Base-by-base conservation (phyloP, 2,113 vertebrate species). In the Chiloscyllium plagiosum region DNA sequence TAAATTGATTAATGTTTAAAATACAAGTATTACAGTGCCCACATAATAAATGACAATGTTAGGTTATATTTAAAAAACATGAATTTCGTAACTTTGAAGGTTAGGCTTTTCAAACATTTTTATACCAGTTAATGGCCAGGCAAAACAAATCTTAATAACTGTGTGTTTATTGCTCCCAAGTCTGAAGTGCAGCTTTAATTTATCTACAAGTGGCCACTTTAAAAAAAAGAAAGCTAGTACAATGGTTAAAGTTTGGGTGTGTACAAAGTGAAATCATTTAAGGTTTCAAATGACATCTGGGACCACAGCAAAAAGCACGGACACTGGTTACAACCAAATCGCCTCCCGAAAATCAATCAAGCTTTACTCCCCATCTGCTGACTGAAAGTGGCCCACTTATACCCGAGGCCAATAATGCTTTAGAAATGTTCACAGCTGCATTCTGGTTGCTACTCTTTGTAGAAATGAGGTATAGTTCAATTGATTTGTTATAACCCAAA, bases 381-480 rank as follows among this genome's bases (percentile, higher is more conserved):
- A 24, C 50, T 95, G 94, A 76, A 95, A 95, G 22, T 33, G 68
- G 66, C 47, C 94, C 94, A 72, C 47, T 95, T 95, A 29, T 33
- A 95, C 94, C 42, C 0, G 42, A 72, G 68, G 94, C 69, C 69
- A 95, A 52, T 37, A 95, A 70, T 95, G 68, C 69, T 72, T 95
- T 95, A 29, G 72, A 95, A 95, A 95, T 93, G 47, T 72, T 47
- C 94, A 72, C 94, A 95, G 94, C 94, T 70, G 69, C 69, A 70
- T 24, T 95, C 94, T 72, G 68, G 69, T 69, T 72, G 94, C 87
- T 90, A n/a, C 87, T 61, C 52, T 90, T 26, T 7, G 69, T 72
- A 72, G 72, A 52, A 95, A 95, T 52, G 42, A 50, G n/a, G n/a
- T 37, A 33, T 66, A 93, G 33, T 66, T 93, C 37, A 10, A 93